Evolutionary conservation across 2,797 vertebrate genomes (phyloP), one percentile per base, ranked within the genome.

Genomic region (Coccyzus lansbergi): DNA sequence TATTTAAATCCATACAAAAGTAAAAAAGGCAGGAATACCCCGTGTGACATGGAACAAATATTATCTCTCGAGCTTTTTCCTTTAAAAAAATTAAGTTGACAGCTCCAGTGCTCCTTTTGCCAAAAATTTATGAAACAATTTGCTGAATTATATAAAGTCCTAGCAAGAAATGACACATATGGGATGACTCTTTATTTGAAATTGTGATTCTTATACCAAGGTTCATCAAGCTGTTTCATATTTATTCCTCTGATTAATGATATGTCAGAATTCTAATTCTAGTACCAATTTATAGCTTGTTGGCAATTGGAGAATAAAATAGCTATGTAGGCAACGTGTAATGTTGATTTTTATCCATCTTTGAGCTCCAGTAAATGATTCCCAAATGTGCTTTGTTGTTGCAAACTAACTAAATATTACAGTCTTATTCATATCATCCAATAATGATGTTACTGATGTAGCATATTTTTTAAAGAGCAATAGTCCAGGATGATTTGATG

Each of bases 161-260:
- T 70, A 92, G 72, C 40, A 97, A 96, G 83, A 92, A 97, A 94
- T 90, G 78, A 94, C 93, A 97, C 96, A 96, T 97, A 96, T 85
- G 95, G 94, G 94, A 95, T 91, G 88, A 38, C 83, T 96, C 96
- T 96, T 94, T 97, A 96, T 98, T 97, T 97, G 76, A 96, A 97
- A 94, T 92, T 97, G 92, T 97, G 90, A 97, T 97, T 96, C 93
- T 95, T 96, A 94, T 92, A 96, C 71, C 77, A 94, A 93, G 89
- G 96, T 97, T 97, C 96, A 97, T 97, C 96, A 97, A 97, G 94
- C 95, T 97, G 95, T 95, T 97, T 97, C 95, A 93, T 97, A 97
- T 97, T 97, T 97, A 97, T 97, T 97, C 96, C 59, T 97, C 91
- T 97, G 97, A 97, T 98, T 98, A 98, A 98, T 97, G 95, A 93